Evolutionary conservation across 2,797 vertebrate species (phyloP).

Genomic region (Neomorphus geoffroyi): DNA sequence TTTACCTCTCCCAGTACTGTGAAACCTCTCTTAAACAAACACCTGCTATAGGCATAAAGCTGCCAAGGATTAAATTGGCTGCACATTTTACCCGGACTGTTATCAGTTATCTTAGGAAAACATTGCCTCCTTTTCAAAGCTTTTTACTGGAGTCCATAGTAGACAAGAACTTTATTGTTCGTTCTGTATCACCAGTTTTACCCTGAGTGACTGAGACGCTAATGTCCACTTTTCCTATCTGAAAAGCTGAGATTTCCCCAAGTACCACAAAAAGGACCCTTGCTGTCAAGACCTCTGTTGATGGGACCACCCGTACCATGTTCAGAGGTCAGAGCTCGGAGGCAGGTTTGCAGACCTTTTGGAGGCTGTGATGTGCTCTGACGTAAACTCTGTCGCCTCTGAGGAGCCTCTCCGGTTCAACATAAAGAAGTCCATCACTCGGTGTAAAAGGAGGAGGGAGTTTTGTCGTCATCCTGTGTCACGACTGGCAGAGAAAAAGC

Average conservation of each 20-base stretch:
- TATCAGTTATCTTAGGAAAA: slow-evolving; percentile 58
- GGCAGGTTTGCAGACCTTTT: not conserved
- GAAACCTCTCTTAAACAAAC: slow-evolving; percentile 58
- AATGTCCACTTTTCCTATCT: not conserved
- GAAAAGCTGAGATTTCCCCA: not conserved
- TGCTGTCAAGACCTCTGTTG: not conserved
- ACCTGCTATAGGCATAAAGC: slow-evolving; percentile 29
- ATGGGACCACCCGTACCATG: rapidly evolving
- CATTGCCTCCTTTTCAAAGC: slow-evolving; percentile 23
- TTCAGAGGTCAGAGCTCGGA: not conserved
- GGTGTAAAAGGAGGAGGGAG: not conserved
- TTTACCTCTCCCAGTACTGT: slow-evolving; percentile 25
- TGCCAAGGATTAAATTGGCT: slow-evolving; percentile 44
- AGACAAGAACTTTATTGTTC: slow-evolving; percentile 49
- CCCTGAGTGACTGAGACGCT: not conserved
- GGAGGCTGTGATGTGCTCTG: not conserved
- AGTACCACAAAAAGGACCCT: not conserved
- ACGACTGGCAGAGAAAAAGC: not conserved
- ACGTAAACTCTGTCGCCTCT: not conserved
- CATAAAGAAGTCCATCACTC: rapidly evolving
- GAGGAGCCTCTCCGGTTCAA: not conserved
- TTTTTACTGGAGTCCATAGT: not conserved
- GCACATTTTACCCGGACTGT: slow-evolving; percentile 29
- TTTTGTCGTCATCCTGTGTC: not conserved
- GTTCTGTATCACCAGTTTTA: not conserved